Base-by-base conservation (phyloP, 2,113 vertebrate species). In the Hypanus sabinus region DNA sequence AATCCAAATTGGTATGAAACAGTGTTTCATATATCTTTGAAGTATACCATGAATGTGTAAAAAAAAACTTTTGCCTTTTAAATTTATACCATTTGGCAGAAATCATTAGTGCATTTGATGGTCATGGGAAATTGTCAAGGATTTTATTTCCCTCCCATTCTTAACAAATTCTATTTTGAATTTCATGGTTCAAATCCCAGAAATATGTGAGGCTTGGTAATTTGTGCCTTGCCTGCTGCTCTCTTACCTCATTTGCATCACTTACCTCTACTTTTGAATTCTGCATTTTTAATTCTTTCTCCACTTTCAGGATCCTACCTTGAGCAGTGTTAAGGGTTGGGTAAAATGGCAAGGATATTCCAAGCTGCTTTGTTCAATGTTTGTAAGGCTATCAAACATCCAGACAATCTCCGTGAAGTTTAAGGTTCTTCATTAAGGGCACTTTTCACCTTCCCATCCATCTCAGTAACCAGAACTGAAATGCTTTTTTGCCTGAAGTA, bases 1-100 rank as follows among this genome's bases (percentile, higher is more conserved):
- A 93, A 75, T 10, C 22, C 10, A 73, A 93, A 93, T 93, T 93
- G 68, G 68, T 93, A 73, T 73, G 70, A 93, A 93, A 93, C 68
- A 27, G 10, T 75, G 91, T 93, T 93, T 93, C 91, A 93, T 93
- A 30, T 75, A 93, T 46, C 68, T 75, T 92, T 65, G 55, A 75
- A 16, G 24, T 75, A 73, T 71, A 55, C 71, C 12, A 73, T 73
- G 38, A 93, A 22, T 70, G 88, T 65, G 38, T 33, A 46, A 16
- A 70, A 46, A 46, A 30, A 46, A 27, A 22, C 16, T 75, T 93
- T 24, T 93, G 70, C 55, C 24, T 24, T 93, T 46, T 11, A 73
- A 75, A 93, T 20, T 73, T 12, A 55, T 88, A 11, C 22, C 46
- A 71, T 93, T 75, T 70, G 71, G 30, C 24, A 30, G 73, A 70